Percentiles rank a stretch among this genome's conserved stretches.
Evolutionary conservation across 2,797 vertebrate genomes (phyloP).

Genomic region (Bradypus variegatus): DNA sequence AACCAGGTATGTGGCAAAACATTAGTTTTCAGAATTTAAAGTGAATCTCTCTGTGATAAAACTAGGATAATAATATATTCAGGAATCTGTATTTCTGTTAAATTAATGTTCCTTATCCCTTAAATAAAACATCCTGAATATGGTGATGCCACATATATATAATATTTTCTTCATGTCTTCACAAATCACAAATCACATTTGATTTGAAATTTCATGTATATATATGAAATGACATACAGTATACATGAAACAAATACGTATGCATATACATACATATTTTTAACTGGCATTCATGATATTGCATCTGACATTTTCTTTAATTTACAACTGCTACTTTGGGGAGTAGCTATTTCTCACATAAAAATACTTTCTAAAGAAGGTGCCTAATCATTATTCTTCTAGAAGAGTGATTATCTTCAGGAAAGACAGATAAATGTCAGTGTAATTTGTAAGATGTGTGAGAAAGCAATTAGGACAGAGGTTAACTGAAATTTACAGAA

Average conservation of each 20-base stretch:
- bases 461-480: conserved; percentile 38
- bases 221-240: neutral
- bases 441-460: conserved; percentile 19
- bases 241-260: neutral
- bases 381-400: conserved; percentile 7
- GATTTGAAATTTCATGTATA: neutral
- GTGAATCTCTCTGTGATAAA: neutral
- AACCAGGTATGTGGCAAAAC: neutral
- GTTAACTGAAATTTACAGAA: conserved; percentile 46
- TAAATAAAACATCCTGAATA: neutral
- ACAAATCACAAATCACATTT: neutral
- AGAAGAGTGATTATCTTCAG: neutral
- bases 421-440: conserved; percentile 33
- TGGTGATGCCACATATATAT: neutral
- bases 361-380: neutral
- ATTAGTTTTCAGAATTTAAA: neutral
- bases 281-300: neutral
- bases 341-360: neutral
- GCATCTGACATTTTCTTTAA: neutral
- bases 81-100: neutral
- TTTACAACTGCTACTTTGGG: neutral
- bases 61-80: neutral
- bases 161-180: neutral
- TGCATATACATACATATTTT: neutral
- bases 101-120: neutral